phyloP scores from a whole-genome alignment of 2,888 invertebrate genomes.

The Cataglyphis albicans region DNA sequence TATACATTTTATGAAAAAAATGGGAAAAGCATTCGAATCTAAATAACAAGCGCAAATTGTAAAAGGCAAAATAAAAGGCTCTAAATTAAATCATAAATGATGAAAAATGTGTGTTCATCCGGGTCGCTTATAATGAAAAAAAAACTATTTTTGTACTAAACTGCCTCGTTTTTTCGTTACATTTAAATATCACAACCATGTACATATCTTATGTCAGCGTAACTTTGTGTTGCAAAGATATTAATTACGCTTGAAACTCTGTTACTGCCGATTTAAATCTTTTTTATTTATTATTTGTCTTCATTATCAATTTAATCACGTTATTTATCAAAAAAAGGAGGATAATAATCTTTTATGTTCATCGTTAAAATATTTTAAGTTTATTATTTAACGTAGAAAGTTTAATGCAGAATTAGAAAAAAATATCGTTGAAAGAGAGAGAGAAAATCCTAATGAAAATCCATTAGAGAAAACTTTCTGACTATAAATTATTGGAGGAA shows the following conservation, averaged over 20 bases:
- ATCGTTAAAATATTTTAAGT: slow-evolving; percentile 9
- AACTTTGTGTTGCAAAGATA: neutral
- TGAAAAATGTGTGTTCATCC: slow-evolving; percentile 10
- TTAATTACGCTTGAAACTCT: slow-evolving; percentile 13
- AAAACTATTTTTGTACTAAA: neutral
- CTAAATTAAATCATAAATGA: slow-evolving; percentile 18
- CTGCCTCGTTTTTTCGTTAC: neutral
- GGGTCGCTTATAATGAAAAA: neutral
- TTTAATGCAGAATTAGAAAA: slow-evolving; percentile 30
- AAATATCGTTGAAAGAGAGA: neutral
- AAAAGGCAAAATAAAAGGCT: neutral
- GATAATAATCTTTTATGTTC: slow-evolving; percentile 20
- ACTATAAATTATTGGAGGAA: slow-evolving; percentile 21
- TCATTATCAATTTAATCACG: neutral
- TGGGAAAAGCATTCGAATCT: neutral
- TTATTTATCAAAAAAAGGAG: neutral
- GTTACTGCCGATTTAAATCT: slow-evolving; percentile 15
- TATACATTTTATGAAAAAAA: neutral
- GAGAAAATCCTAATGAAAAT: slow-evolving; percentile 8
- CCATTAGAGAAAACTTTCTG: slow-evolving; percentile 22
- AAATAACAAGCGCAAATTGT: neutral
- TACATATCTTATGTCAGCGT: neutral
- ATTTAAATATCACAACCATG: slow-evolving; percentile 1
- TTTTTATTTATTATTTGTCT: slow-evolving; percentile 31
- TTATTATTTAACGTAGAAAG: neutral